Evolutionary conservation across 2,888 invertebrate species (phyloP).

Genomic region (Athripsodes cinereus): DNA sequence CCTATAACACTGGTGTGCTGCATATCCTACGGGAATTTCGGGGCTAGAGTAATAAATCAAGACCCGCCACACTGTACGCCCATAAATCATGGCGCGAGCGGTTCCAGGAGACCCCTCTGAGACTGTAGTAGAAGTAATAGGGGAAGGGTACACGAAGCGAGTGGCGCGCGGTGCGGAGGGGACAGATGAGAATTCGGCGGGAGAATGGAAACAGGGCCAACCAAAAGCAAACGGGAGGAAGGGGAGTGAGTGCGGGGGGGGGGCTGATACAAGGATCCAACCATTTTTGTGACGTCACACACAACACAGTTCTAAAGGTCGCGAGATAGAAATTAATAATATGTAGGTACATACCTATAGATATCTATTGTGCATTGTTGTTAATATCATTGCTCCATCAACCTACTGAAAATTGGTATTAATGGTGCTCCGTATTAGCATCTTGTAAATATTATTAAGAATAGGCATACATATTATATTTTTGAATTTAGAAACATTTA

Average conservation of each 20-base stretch:
- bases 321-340: background rate
- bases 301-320: slow-evolving; percentile 20
- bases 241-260: slow-evolving; percentile 28
- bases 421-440: too few relatives aligned
- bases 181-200: slow-evolving; percentile 4
- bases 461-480: too few relatives aligned
- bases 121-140: slow-evolving; percentile 5
- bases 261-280: slow-evolving; percentile 26
- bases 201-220: slow-evolving; percentile 4
- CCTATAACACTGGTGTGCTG: slow-evolving; percentile 9
- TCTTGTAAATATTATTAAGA: too few relatives aligned
- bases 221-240: slow-evolving; percentile 21
- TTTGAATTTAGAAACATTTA: too few relatives aligned
- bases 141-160: background rate
- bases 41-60: slow-evolving; percentile 51
- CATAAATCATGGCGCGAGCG: slow-evolving; percentile 40
- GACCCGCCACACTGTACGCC: slow-evolving; percentile 64
- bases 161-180: background rate
- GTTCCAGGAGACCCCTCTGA: slow-evolving; percentile 4
- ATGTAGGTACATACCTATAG: too few relatives aligned
- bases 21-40: slow-evolving; percentile 24
- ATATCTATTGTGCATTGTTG: too few relatives aligned
- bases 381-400: too few relatives aligned
- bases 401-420: too few relatives aligned
- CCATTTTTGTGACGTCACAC: slow-evolving; percentile 33